Evolutionary conservation across 1,140 invertebrate species (phyloP).

Genomic region (Pseudoatta argentina): DNA sequence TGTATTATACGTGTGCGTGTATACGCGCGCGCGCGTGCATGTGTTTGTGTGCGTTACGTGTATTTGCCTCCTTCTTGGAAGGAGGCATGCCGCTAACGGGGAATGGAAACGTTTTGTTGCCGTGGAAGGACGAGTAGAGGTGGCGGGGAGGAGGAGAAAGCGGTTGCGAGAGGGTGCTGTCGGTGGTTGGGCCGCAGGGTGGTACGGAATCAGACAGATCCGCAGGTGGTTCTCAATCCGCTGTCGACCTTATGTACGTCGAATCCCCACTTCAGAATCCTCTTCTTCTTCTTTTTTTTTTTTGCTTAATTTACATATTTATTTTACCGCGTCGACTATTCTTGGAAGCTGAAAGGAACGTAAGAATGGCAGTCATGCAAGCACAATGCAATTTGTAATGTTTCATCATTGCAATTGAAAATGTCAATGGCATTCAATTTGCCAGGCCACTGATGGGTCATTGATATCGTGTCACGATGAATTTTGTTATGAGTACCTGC

Average conservation of each 20-base stretch:
- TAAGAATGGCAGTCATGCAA: too few species aligned
- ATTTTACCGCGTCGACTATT: background rate
- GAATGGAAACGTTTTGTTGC: conserved; percentile 56
- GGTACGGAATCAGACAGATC: conserved; percentile 65
- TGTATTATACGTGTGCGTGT: conserved; percentile 18
- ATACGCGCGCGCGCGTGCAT: background rate
- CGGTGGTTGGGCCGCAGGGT: conserved; percentile 21
- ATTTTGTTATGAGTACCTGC: background rate
- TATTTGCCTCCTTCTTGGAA: conserved; percentile 46
- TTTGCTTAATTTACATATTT: background rate
- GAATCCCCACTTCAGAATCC: background rate
- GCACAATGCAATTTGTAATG: background rate
- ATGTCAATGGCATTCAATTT: background rate
- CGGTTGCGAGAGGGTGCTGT: conserved; percentile 38
- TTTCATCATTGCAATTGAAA: conserved; percentile 17
- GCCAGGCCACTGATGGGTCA: background rate
- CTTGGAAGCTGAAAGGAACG: too few species aligned
- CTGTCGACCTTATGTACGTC: conserved; percentile 20
- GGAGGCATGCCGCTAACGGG: conserved; percentile 31
- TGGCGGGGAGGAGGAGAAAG: background rate
- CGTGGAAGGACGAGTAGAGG: background rate
- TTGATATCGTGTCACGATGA: background rate
- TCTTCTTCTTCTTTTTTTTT: too few species aligned
- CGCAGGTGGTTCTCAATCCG: conserved; percentile 71
- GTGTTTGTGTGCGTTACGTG: background rate